A percentile compares a stretch with the other conserved stretches of the same genome.
These are phyloP conservation scores for Lasius fuliginosus DNA, from an alignment of 2,888 invertebrate species.

Conservation along the genomic window DNA sequence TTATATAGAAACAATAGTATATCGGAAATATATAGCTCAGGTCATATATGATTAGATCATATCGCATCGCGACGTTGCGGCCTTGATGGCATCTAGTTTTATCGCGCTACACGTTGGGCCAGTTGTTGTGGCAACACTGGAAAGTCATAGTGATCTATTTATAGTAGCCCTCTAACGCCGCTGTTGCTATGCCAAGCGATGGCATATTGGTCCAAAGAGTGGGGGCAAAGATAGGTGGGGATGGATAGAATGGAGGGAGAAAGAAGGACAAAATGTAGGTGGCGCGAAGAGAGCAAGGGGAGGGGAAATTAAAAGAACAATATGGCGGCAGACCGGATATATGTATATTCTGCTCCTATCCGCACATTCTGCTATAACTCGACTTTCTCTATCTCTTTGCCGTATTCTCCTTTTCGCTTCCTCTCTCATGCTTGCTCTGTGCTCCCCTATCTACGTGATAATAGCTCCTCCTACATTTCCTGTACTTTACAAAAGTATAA, in stretches of 20 bases:
- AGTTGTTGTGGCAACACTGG: constrained; percentile 82
- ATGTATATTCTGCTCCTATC: constrained; percentile 71
- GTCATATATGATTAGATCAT: constrained; percentile 30
- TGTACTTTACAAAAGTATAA: constrained; percentile 54
- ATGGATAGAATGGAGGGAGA: constrained; percentile 57
- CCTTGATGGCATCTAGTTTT: constrained; percentile 74
- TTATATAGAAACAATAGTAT: not conserved
- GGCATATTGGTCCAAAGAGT: constrained; percentile 59
- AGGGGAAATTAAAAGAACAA: constrained; percentile 71
- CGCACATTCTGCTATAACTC: constrained; percentile 67
- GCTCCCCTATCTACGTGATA: constrained; percentile 28
- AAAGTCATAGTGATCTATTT: constrained; percentile 80
- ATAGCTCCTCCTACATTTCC: constrained; percentile 26
- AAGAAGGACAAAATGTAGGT: constrained; percentile 13
- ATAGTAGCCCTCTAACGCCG: constrained; percentile 80
- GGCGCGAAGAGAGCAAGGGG: constrained; percentile 31
- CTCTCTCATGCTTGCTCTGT: constrained; percentile 8
- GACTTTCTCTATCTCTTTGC: constrained; percentile 54
- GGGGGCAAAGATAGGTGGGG: constrained; percentile 52
- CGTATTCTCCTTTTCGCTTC: constrained; percentile 1
- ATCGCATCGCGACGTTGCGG: constrained; percentile 70
- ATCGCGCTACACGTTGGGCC: constrained; percentile 73
- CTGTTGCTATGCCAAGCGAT: constrained; percentile 82
- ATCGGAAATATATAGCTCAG: not conserved
- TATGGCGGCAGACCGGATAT: constrained; percentile 74